phyloP scores from a whole-genome alignment of 2,113 vertebrate species.

The Stercorarius parasiticus region DNA sequence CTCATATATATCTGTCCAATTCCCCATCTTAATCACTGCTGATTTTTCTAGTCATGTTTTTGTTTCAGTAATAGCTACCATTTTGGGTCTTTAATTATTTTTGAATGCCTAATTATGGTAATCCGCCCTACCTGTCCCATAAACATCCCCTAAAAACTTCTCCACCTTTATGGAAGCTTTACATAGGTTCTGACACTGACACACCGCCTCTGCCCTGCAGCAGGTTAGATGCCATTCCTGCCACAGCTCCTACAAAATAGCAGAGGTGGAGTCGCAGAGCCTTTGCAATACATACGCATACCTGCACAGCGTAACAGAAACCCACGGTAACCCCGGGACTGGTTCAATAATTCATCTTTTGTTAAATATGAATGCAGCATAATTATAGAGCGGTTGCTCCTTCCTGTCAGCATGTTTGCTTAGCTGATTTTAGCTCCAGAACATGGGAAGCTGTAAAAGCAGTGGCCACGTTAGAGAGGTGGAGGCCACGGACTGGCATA shows the following conservation, averaged over 20 bases:
- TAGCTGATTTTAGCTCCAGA: not conserved
- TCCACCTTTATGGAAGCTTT: not conserved
- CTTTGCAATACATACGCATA: not conserved
- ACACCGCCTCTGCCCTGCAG: not conserved
- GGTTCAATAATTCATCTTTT: not conserved
- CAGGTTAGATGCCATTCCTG: not conserved
- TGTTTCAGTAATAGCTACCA: not conserved
- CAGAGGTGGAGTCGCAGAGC: not conserved
- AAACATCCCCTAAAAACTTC: not conserved
- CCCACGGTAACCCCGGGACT: not conserved
- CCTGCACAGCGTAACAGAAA: not conserved
- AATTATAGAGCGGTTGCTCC: not conserved
- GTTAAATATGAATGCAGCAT: not conserved
- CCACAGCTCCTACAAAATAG: not conserved
- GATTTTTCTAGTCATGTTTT: not conserved
- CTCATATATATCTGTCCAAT: not conserved
- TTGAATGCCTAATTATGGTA: not conserved
- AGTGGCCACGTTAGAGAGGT: not conserved
- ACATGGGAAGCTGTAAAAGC: not conserved
- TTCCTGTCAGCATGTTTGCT: not conserved
- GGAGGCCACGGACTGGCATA: not conserved
- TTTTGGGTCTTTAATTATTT: not conserved
- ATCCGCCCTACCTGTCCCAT: not conserved
- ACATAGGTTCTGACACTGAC: accelerated
- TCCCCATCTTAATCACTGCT: not conserved